Conservation (phyloP, 2,888 invertebrate genomes). For the Prostheceraeus crozeri region DNA sequence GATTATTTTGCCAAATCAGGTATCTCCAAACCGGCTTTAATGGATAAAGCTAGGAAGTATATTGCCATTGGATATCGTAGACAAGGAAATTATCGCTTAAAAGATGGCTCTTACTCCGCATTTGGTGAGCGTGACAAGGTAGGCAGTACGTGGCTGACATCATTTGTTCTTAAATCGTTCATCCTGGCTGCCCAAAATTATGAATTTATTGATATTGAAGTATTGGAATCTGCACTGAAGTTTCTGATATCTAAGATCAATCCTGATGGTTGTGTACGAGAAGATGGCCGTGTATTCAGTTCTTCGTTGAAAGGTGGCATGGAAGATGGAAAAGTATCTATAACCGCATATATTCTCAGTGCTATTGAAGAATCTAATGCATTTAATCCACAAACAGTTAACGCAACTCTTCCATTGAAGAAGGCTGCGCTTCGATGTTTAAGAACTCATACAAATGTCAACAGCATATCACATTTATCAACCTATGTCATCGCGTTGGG, state of each 20-base stretch:
- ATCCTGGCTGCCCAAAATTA: constrained; percentile 51
- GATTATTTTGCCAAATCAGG: not conserved
- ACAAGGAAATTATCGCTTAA: constrained; percentile 1
- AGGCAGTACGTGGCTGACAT: constrained; percentile 29
- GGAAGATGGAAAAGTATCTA: constrained; percentile 62
- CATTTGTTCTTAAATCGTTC: constrained; percentile 20
- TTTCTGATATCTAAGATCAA: not conserved
- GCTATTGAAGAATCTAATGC: constrained; percentile 62
- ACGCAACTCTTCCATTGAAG: constrained; percentile 46
- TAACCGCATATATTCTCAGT: constrained; percentile 70
- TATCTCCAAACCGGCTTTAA: not conserved
- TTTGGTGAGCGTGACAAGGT: constrained; percentile 17
- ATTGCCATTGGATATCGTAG: not conserved
- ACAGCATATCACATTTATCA: not conserved
- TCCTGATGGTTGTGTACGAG: constrained; percentile 15
- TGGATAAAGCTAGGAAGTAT: constrained; percentile 8
- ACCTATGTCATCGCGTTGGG: constrained; percentile 11
- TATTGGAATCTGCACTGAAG: not conserved
- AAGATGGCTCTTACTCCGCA: constrained; percentile 27
- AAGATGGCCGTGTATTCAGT: constrained; percentile 7
- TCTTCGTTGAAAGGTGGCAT: constrained; percentile 17
- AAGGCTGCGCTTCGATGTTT: constrained; percentile 42
- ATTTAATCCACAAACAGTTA: constrained; percentile 40
- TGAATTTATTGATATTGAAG: not conserved
- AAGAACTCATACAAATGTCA: not conserved